These are phyloP conservation scores for Pterostichus niger DNA, from an alignment of 2,888 invertebrate species.

Conservation along the genomic window DNA sequence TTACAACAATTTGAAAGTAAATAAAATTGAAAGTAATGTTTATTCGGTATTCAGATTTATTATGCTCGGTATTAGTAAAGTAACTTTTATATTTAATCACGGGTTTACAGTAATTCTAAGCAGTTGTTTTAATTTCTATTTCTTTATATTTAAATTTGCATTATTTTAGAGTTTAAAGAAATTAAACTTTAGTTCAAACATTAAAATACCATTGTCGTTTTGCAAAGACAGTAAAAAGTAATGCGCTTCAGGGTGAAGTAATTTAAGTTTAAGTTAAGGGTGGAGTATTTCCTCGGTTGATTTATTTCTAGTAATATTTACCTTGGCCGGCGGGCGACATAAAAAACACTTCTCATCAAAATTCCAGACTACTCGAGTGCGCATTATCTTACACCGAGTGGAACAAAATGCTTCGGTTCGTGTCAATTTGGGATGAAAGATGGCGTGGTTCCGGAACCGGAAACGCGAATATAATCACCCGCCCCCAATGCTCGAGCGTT, in stretches of 20 bases:
- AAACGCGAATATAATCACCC: conserved; percentile 61
- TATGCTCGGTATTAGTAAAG: too few relatives aligned
- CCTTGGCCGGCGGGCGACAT: conserved; percentile 47
- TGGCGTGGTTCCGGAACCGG: conserved; percentile 67
- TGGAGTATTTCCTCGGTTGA: conserved; percentile 15
- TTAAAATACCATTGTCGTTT: too few relatives aligned
- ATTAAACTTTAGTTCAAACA: too few relatives aligned
- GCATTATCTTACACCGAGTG: conserved; percentile 61
- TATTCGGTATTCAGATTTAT: too few relatives aligned
- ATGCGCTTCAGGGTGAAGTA: too few relatives aligned
- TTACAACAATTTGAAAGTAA: conserved; percentile 1
- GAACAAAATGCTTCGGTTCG: conserved; percentile 63
- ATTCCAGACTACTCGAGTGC: conserved; percentile 53
- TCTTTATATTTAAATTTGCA: too few relatives aligned
- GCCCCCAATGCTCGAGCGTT: not conserved
- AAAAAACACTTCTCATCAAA: conserved; percentile 58
- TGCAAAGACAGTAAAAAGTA: too few relatives aligned
- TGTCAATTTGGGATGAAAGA: conserved; percentile 69
- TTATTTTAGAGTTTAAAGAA: too few relatives aligned
- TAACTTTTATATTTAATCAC: too few relatives aligned
- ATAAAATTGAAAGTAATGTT: too few relatives aligned
- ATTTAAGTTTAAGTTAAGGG: not conserved
- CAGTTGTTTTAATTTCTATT: too few relatives aligned
- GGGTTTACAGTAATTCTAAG: too few relatives aligned
- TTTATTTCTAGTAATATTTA: conserved; percentile 56